A percentile compares a stretch with the other conserved stretches of the same genome.
Evolutionary conservation across 2,113 vertebrate genomes (phyloP).

Genomic region (Uria lomvia): DNA sequence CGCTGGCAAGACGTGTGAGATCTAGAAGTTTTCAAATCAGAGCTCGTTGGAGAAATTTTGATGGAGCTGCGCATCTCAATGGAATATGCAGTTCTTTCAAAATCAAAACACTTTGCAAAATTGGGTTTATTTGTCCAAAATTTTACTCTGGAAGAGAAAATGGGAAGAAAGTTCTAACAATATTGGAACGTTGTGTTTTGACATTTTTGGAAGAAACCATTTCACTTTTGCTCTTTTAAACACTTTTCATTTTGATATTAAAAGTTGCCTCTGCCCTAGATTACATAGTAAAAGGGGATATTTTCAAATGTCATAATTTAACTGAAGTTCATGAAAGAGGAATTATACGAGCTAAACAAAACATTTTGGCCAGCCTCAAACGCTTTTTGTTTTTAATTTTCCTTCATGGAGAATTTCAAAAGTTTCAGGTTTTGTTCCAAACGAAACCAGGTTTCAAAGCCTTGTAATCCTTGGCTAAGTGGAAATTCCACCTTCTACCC

Average conservation of each 20-base stretch:
- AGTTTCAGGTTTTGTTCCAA: conserved; percentile 25
- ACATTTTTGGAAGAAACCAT: not conserved
- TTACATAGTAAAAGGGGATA: not conserved
- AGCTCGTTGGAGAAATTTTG: not conserved
- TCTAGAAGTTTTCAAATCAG: conserved; percentile 34
- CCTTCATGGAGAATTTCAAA: conserved; percentile 13
- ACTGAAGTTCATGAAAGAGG: not conserved
- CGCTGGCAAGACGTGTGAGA: conserved; percentile 44
- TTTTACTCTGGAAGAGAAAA: conserved; percentile 24
- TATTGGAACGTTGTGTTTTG: not conserved
- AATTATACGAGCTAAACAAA: conserved; percentile 46
- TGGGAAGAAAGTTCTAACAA: not conserved
- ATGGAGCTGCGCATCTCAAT: not conserved
- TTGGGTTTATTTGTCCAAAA: not conserved
- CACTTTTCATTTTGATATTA: not conserved
- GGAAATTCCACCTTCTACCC: conserved; percentile 8
- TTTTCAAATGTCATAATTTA: conserved; percentile 21
- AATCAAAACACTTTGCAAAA: not conserved
- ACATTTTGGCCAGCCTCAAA: conserved; percentile 26
- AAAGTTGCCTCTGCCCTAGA: not conserved
- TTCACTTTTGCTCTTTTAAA: conserved; percentile 22
- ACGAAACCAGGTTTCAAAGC: conserved; percentile 10
- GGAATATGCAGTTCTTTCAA: conserved; percentile 7
- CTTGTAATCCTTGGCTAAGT: conserved; percentile 10
- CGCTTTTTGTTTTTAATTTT: conserved; percentile 41